These are phyloP conservation scores for Hesperophylax magnus DNA, from an alignment of 1,140 invertebrate species.

Conservation along the genomic window DNA sequence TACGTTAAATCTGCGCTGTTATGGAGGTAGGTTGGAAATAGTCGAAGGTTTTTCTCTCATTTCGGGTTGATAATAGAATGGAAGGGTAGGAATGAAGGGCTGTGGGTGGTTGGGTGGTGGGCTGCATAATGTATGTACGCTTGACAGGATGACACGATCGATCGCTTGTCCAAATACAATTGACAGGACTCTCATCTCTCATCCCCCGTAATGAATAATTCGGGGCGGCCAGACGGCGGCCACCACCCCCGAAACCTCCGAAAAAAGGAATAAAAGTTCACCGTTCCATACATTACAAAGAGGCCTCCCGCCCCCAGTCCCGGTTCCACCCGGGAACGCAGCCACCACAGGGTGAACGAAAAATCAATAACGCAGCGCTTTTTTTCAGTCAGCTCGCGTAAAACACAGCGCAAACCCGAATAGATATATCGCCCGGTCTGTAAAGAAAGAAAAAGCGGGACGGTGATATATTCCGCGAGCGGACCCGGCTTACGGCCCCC, in stretches of 20 bases:
- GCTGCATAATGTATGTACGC: neutral
- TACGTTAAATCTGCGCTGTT: no score
- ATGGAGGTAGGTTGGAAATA: neutral
- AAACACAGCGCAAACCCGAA: slow-evolving; percentile 55
- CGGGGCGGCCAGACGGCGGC: slow-evolving; percentile 52
- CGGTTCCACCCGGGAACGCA: neutral
- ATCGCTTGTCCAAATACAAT: slow-evolving; percentile 27
- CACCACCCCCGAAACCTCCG: slow-evolving; percentile 30
- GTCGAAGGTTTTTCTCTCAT: no score
- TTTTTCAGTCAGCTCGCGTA: slow-evolving; percentile 59
- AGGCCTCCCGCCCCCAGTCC: slow-evolving; percentile 20
- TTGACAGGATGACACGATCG: neutral
- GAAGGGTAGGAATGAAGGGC: no score
- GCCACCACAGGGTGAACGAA: slow-evolving; percentile 55
- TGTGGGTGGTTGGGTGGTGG: neutral
- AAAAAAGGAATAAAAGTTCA: slow-evolving; percentile 48
- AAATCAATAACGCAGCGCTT: slow-evolving; percentile 59
- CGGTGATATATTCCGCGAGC: slow-evolving; percentile 50
- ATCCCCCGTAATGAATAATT: slow-evolving; percentile 54
- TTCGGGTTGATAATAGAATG: no score
- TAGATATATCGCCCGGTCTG: slow-evolving; percentile 49
- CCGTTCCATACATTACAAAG: slow-evolving; percentile 53
- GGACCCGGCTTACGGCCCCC: slow-evolving; percentile 5
- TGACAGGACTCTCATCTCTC: slow-evolving; percentile 15
- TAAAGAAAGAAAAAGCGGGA: slow-evolving; percentile 53